A percentile compares a stretch with the other conserved stretches of the same genome.
phyloP scores from a whole-genome alignment of 2,797 vertebrate genomes.

The Eulemur coronatus region DNA sequence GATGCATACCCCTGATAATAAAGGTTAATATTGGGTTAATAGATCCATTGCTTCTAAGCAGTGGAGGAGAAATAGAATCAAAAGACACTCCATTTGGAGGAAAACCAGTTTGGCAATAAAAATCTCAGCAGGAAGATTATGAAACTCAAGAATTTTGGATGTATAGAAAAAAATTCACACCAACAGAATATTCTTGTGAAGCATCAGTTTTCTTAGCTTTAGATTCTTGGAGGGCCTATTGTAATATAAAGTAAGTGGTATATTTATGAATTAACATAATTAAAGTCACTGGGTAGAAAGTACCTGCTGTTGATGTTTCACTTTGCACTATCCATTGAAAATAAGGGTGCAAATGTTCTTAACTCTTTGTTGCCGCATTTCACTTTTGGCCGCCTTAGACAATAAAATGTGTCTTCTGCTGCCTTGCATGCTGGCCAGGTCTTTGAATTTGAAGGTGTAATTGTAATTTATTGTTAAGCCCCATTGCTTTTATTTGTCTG shows the following conservation, averaged over 20 bases:
- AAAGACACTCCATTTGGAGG: conserved; percentile 61
- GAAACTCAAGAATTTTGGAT: conserved; percentile 65
- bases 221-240: conserved; percentile 71
- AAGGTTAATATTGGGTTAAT: conserved; percentile 40
- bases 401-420: background rate
- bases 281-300: conserved; percentile 68
- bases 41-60: conserved; percentile 46
- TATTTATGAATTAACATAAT: conserved; percentile 68
- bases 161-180: background rate
- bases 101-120: conserved; percentile 66
- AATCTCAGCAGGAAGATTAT: conserved; percentile 69
- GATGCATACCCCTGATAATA: background rate
- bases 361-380: conserved; percentile 38
- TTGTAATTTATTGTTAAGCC: conserved; percentile 60
- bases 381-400: conserved; percentile 63
- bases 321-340: conserved; percentile 63
- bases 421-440: background rate
- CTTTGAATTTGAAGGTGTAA: conserved; percentile 67
- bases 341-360: conserved; percentile 44
- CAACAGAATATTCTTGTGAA: conserved; percentile 61
- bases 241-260: conserved; percentile 63
- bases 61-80: background rate
- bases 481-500: conserved; percentile 64
- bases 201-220: conserved; percentile 59
- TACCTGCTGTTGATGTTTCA: conserved; percentile 44